phyloP scores from a whole-genome alignment of 1,140 invertebrate species.

The Sitophilus oryzae region DNA sequence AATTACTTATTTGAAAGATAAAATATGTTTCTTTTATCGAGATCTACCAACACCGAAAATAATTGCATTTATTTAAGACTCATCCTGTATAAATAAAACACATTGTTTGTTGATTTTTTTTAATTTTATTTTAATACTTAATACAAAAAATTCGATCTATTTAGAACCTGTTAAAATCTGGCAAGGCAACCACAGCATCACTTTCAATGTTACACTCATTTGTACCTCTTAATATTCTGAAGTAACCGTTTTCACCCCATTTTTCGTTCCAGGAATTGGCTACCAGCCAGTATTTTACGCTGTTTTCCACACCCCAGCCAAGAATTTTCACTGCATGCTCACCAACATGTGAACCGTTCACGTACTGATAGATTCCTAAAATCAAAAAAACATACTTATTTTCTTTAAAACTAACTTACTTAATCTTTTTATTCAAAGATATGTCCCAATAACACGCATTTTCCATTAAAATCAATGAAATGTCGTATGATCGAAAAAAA shows the following conservation, averaged over 20 bases:
- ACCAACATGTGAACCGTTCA: slow-evolving; percentile 64
- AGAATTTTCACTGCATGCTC: slow-evolving; percentile 85
- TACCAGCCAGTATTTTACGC: slow-evolving; percentile 77
- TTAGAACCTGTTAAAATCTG: neutral
- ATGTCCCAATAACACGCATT: too few relatives aligned
- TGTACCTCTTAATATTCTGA: slow-evolving; percentile 75
- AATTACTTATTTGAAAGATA: too few relatives aligned
- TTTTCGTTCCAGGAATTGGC: slow-evolving; percentile 88
- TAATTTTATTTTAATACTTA: neutral
- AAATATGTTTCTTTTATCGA: too few relatives aligned
- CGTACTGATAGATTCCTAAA: slow-evolving; percentile 81
- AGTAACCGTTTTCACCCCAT: slow-evolving; percentile 77
- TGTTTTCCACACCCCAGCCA: slow-evolving; percentile 77
- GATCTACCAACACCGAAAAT: too few relatives aligned
- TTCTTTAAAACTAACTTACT: too few relatives aligned
- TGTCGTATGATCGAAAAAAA: too few relatives aligned
- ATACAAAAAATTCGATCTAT: neutral
- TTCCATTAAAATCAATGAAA: too few relatives aligned
- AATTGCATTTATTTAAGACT: too few relatives aligned
- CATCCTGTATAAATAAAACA: too few relatives aligned
- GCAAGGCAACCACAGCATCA: slow-evolving; percentile 13
- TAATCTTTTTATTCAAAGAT: too few relatives aligned
- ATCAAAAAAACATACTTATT: too few relatives aligned
- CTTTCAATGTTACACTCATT: slow-evolving; percentile 83
- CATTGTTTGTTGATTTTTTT: too few relatives aligned